Evolutionary conservation across 1,140 invertebrate species (phyloP).

Genomic region (Drosophila mayri): DNA sequence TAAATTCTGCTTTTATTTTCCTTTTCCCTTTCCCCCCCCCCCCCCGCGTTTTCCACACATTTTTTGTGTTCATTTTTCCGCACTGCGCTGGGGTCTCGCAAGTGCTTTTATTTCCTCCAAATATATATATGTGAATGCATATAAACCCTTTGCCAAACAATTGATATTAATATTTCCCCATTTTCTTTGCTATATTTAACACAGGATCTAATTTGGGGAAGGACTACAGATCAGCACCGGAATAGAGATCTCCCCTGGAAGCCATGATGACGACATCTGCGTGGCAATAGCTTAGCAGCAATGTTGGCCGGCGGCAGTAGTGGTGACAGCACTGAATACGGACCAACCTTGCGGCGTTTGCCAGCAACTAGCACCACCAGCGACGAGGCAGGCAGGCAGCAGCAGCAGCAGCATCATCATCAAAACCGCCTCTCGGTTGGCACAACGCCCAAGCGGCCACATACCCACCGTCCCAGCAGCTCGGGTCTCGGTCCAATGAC

Average conservation of each 20-base stretch:
- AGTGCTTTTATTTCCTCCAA: not conserved
- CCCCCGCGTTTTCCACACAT: no score
- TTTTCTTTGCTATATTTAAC: not conserved
- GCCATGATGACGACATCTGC: not conserved
- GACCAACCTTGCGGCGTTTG: slow-evolving; percentile 21
- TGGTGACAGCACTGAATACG: slow-evolving; percentile 16
- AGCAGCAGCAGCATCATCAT: not conserved
- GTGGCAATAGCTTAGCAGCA: slow-evolving; percentile 1
- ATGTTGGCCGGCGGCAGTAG: slow-evolving; percentile 41
- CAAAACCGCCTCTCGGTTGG: slow-evolving; percentile 10
- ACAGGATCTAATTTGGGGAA: not conserved
- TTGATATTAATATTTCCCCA: not conserved
- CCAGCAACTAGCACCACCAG: not conserved
- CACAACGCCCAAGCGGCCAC: slow-evolving; percentile 29
- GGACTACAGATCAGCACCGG: not conserved
- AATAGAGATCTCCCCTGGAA: not conserved
- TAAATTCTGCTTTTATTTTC: slow-evolving; percentile 15
- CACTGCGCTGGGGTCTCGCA: not conserved
- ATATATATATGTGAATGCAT: not conserved
- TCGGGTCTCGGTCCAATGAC: slow-evolving; percentile 14
- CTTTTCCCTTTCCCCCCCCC: slow-evolving; percentile 3
- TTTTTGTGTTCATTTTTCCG: not conserved
- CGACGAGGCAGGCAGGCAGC: not conserved
- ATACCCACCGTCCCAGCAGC: slow-evolving; percentile 1
- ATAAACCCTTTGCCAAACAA: slow-evolving; percentile 1